Evolutionary conservation across 2,797 vertebrate genomes (phyloP).

Genomic region (Octomys mimax): DNA sequence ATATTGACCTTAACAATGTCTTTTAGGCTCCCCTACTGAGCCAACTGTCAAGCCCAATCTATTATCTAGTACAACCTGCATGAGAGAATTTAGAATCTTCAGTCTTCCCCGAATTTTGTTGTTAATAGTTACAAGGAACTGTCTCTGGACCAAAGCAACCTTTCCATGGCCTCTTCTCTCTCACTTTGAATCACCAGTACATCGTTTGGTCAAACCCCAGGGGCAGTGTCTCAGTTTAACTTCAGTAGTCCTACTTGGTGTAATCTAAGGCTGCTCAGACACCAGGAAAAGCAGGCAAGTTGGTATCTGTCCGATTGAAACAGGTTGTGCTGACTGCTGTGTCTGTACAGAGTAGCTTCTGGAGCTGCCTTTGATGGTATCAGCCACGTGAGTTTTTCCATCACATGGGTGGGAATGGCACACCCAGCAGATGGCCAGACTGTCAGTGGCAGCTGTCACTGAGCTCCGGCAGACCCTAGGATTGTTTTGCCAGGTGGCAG

Average conservation of each 20-base stretch:
- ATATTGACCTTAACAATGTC: background rate
- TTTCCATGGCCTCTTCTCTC: background rate
- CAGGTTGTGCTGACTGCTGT: background rate
- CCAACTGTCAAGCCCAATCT: background rate
- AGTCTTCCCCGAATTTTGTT: background rate
- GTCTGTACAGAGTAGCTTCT: background rate
- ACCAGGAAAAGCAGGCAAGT: background rate
- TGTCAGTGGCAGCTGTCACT: background rate
- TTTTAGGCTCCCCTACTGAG: background rate
- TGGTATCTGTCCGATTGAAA: background rate
- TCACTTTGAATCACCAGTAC: background rate
- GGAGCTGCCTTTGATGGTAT: background rate
- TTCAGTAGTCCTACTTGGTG: background rate
- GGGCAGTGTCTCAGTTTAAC: background rate
- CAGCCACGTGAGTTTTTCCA: background rate
- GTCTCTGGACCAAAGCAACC: background rate
- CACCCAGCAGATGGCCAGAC: background rate
- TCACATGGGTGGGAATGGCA: background rate
- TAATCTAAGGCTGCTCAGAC: background rate
- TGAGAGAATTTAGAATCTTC: background rate
- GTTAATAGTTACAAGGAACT: background rate
- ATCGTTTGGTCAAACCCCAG: background rate
- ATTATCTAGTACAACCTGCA: background rate
- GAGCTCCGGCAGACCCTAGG: background rate
- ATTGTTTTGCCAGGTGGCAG: conserved; percentile 2